These are phyloP conservation scores for Pygoscelis adeliae DNA, from an alignment of 2,113 vertebrate species.

Conservation along the genomic window DNA sequence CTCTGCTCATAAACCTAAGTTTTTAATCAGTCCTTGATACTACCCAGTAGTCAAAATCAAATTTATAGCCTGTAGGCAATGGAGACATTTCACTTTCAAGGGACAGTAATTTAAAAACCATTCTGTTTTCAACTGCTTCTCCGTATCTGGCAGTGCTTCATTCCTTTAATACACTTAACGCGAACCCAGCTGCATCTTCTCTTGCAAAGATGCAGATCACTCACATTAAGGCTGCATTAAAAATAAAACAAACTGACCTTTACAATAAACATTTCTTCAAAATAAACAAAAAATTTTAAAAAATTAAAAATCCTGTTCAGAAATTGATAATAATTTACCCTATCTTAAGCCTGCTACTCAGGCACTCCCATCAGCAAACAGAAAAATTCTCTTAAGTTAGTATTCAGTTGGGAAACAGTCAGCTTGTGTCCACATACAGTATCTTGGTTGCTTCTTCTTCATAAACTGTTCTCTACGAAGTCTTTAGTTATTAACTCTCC, in stretches of 20 bases:
- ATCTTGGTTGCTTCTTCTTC: conserved; percentile 70
- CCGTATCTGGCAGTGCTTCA: conserved; percentile 1
- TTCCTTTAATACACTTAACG: conserved; percentile 30
- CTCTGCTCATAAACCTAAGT: background rate
- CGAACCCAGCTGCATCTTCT: conserved; percentile 33
- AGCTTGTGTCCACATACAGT: conserved; percentile 59
- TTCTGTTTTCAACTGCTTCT: conserved; percentile 1
- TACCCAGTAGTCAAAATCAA: conserved; percentile 25
- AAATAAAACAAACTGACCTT: conserved; percentile 68
- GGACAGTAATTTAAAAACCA: conserved; percentile 27
- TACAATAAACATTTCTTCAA: conserved; percentile 69
- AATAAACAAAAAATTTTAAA: conserved; percentile 30
- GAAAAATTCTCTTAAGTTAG: conserved; percentile 65
- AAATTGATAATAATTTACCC: conserved; percentile 76
- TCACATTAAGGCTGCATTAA: conserved; percentile 23
- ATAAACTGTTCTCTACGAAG: conserved; percentile 39
- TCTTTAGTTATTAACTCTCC: conserved; percentile 87
- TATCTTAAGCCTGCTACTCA: conserved; percentile 70
- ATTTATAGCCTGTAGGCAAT: conserved; percentile 23
- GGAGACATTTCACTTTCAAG: conserved; percentile 27
- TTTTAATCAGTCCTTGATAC: conserved; percentile 2
- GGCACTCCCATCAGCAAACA: conserved; percentile 66
- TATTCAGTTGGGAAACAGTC: conserved; percentile 62
- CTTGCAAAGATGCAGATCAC: conserved; percentile 17
- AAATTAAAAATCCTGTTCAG: conserved; percentile 50